phyloP scores from a whole-genome alignment of 2,113 vertebrate species.

The Pelmatolapia mariae region DNA sequence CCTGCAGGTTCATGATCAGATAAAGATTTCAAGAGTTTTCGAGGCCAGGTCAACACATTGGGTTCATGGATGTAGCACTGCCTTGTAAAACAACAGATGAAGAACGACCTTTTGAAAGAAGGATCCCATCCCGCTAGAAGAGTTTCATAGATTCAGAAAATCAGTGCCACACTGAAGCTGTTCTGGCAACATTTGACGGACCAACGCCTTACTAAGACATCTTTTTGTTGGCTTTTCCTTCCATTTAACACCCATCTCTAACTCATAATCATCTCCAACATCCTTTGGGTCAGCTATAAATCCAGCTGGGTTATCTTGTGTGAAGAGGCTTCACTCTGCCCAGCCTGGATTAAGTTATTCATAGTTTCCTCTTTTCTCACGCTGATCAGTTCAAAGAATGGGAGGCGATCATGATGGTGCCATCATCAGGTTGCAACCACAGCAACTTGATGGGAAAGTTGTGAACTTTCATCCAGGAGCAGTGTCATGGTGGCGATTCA shows the following conservation, averaged over 20 bases:
- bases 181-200: neutral
- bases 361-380: constrained; percentile 58
- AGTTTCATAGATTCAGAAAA: neutral
- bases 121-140: neutral
- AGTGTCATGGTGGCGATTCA: constrained; percentile 29
- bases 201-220: neutral
- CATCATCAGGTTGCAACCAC: neutral
- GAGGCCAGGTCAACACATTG: neutral
- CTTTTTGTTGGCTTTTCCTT: neutral
- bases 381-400: constrained; percentile 18
- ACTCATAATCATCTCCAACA: neutral
- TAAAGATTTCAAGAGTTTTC: neutral
- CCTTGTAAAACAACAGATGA: neutral
- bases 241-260: neutral
- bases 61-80: neutral
- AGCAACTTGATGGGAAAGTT: constrained; percentile 45
- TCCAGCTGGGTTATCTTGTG: neutral
- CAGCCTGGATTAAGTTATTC: neutral
- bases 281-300: neutral
- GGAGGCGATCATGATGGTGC: neutral
- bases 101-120: neutral
- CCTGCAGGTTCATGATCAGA: neutral
- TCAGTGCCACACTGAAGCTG: neutral
- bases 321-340: neutral
- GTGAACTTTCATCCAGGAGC: constrained; percentile 51